Evolutionary conservation across 2,797 vertebrate species (phyloP).

Genomic region (Fistularia commersonii): DNA sequence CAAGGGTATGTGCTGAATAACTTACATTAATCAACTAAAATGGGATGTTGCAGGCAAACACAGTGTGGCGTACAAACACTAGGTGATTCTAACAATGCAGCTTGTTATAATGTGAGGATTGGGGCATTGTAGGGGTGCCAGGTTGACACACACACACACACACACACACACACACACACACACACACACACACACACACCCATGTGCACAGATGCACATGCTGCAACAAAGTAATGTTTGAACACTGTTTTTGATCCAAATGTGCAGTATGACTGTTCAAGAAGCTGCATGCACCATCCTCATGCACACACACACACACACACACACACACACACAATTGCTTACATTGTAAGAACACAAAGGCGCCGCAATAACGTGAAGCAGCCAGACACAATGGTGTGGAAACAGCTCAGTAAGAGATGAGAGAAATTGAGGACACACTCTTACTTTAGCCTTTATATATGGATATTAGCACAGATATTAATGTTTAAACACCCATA

Average conservation of each 20-base stretch:
- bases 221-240: slow-evolving; percentile 3
- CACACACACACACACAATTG: too few species aligned
- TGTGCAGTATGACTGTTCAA: slow-evolving; percentile 13
- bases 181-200: too few species aligned
- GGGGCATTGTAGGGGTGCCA: slow-evolving; percentile 28
- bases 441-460: slow-evolving; percentile 1
- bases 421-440: slow-evolving; percentile 3
- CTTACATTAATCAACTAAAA: slow-evolving; percentile 45
- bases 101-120: slow-evolving; percentile 49
- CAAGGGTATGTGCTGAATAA: slow-evolving; percentile 31
- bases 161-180: slow-evolving; percentile 4
- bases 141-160: slow-evolving; percentile 8
- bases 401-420: slow-evolving; percentile 8
- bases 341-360: slow-evolving; percentile 7
- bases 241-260: slow-evolving; percentile 40
- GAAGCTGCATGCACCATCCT: slow-evolving; percentile 7
- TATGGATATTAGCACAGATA: neutral
- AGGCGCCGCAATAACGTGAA: slow-evolving; percentile 48
- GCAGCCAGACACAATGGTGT: slow-evolving; percentile 35
- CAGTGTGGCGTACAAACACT: slow-evolving; percentile 21
- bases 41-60: slow-evolving; percentile 21
- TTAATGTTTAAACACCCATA: too few species aligned
- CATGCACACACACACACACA: slow-evolving; percentile 16
- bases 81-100: slow-evolving; percentile 54
- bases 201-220: too few species aligned